Evolutionary conservation across 30 jellyfish, hydroid and myxozoan genomes (phyloP).

Genomic region (Turritopsis rubra): DNA sequence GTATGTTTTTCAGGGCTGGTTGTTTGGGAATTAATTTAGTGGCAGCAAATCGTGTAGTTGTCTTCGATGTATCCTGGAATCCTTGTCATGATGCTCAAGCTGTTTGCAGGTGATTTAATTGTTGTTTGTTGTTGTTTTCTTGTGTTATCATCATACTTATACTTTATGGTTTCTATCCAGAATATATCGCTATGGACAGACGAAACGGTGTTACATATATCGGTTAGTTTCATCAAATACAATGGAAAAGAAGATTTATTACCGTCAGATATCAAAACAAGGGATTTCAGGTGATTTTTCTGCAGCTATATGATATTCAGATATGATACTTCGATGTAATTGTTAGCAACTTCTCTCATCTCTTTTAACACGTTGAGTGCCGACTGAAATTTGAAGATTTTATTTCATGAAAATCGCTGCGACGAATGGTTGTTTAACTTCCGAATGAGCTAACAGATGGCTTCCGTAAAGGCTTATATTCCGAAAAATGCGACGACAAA

Average conservation of each 20-base stretch:
- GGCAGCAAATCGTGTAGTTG: constrained; percentile 92
- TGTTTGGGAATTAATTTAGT: constrained; percentile 83
- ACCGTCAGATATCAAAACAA: constrained; percentile 81
- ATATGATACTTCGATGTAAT: background rate
- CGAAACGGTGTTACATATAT: constrained; percentile 67
- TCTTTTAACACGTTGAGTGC: too few relatives aligned
- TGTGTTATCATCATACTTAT: background rate
- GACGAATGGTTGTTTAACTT: too few relatives aligned
- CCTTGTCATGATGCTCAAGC: constrained; percentile 99
- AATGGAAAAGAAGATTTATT: constrained; percentile 81
- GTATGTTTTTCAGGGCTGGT: constrained; percentile 95
- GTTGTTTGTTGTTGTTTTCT: background rate
- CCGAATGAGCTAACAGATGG: too few relatives aligned
- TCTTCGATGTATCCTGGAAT: constrained; percentile 94
- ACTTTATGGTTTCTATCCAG: constrained; percentile 13
- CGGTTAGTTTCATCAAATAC: constrained; percentile 87
- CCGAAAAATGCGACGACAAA: too few relatives aligned
- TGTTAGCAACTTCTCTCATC: too few relatives aligned
- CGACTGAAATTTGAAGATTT: too few relatives aligned
- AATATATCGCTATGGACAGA: constrained; percentile 84
- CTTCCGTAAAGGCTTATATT: too few relatives aligned
- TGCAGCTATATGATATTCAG: background rate
- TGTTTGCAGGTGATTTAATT: constrained; percentile 62
- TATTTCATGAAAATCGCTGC: too few relatives aligned
- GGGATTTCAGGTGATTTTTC: constrained; percentile 69